Evolutionary conservation across 2,888 invertebrate species (phyloP).

Genomic region (Notodonta dromedarius): DNA sequence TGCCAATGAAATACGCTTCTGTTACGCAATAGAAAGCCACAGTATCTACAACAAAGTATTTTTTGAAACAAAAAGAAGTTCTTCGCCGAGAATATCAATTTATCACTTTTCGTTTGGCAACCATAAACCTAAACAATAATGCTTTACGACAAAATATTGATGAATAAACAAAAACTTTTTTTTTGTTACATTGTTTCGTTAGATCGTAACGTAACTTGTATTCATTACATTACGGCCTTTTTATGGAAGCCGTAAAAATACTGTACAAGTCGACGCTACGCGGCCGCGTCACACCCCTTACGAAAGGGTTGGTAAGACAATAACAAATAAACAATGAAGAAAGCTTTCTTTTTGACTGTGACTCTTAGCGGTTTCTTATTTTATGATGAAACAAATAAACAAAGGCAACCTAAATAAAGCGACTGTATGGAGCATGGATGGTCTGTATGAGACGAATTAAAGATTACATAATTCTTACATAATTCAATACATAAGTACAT

Average conservation of each 20-base stretch:
- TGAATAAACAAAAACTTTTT: slow-evolving; percentile 23
- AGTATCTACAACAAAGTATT: too few species aligned
- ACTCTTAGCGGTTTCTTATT: slow-evolving; percentile 4
- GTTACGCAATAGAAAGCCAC: too few species aligned
- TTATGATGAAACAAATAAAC: not conserved
- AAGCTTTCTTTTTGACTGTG: slow-evolving; percentile 14
- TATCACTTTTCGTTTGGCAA: slow-evolving; percentile 33
- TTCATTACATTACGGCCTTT: slow-evolving; percentile 40
- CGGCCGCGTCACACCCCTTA: slow-evolving; percentile 44
- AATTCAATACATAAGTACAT: too few species aligned
- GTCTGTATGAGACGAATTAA: too few species aligned
- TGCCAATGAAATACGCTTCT: too few species aligned
- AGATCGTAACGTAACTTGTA: slow-evolving; percentile 32
- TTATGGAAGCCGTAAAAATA: slow-evolving; percentile 42
- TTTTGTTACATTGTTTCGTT: slow-evolving; percentile 30
- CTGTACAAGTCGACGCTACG: slow-evolving; percentile 29
- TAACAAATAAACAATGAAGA: slow-evolving; percentile 9
- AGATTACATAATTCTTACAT: too few species aligned
- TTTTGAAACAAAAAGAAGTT: too few species aligned
- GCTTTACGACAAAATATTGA: slow-evolving; percentile 28
- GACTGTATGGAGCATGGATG: too few species aligned
- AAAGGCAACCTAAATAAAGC: not conserved
- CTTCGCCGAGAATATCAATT: not conserved
- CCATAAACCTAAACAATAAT: slow-evolving; percentile 29
- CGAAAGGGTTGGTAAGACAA: slow-evolving; percentile 22